Percentiles rank a stretch among this genome's conserved stretches.
Conservation (phyloP, 2,888 invertebrate species). For the Cryptocheilus praepositus region DNA sequence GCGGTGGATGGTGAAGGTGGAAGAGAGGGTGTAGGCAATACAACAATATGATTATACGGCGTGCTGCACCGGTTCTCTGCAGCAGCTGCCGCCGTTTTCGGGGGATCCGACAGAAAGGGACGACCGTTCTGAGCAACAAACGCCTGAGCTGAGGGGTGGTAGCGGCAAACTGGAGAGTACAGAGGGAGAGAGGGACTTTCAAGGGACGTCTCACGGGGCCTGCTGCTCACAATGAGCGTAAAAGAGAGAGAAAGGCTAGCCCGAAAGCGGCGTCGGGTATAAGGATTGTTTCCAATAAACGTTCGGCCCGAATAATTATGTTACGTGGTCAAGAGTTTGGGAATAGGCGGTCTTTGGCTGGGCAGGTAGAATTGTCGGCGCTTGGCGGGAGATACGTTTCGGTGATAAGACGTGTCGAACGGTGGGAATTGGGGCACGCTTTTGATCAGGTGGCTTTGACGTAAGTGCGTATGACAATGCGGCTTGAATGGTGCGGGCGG, state of each 20-base stretch:
- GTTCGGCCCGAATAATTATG: too few relatives aligned
- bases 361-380: too few relatives aligned
- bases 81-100: constrained; percentile 64
- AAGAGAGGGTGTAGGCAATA: constrained; percentile 51
- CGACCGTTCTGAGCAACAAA: constrained; percentile 13
- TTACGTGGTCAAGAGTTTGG: too few relatives aligned
- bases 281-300: too few relatives aligned
- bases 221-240: not conserved
- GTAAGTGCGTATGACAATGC: too few relatives aligned
- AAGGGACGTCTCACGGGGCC: constrained; percentile 8
- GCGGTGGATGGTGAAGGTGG: constrained; percentile 23
- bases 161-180: not conserved
- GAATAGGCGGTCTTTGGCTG: too few relatives aligned
- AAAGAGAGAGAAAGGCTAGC: constrained; percentile 1
- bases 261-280: too few relatives aligned
- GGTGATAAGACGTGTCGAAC: too few relatives aligned
- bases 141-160: constrained; percentile 13
- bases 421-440: too few relatives aligned
- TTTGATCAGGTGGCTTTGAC: too few relatives aligned
- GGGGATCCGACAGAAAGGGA: constrained; percentile 58
- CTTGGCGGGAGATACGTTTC: too few relatives aligned
- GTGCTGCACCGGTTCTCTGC: constrained; percentile 69
- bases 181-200: not conserved
- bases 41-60: constrained; percentile 69
- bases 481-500: too few relatives aligned